Evolutionary conservation across 2,888 invertebrate genomes (phyloP).

Genomic region (Meta bourneti): DNA sequence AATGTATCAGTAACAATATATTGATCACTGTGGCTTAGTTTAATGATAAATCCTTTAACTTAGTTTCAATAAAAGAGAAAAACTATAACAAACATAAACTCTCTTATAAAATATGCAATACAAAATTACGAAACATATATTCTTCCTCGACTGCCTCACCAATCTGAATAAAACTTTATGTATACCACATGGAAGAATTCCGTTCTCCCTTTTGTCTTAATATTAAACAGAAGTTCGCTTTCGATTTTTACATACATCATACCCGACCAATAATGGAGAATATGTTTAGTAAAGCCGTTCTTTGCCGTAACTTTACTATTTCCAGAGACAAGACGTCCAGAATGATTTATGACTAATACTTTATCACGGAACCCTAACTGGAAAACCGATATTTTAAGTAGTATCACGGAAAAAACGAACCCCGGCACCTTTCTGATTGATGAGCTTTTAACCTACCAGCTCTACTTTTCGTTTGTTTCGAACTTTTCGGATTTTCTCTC

Average conservation of each 20-base stretch:
- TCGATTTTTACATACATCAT: conserved; percentile 68
- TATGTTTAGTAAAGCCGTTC: conserved; percentile 55
- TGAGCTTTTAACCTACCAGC: conserved; percentile 72
- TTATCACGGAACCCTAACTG: conserved; percentile 72
- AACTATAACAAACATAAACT: no score
- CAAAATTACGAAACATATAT: not conserved
- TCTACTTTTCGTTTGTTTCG: conserved; percentile 58
- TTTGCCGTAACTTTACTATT: conserved; percentile 54
- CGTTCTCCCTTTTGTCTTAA: conserved; percentile 32
- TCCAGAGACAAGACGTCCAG: conserved; percentile 54
- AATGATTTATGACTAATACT: conserved; percentile 74
- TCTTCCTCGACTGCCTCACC: not conserved
- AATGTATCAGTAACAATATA: no score
- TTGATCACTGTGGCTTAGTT: no score
- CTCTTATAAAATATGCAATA: no score
- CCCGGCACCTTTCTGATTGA: conserved; percentile 60
- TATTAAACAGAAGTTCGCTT: conserved; percentile 59
- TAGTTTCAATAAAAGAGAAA: no score
- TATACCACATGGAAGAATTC: conserved; percentile 8
- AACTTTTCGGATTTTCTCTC: conserved; percentile 62
- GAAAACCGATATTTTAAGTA: conserved; percentile 76
- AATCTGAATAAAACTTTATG: conserved; percentile 26
- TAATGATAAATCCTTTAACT: no score
- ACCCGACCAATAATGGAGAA: conserved; percentile 57
- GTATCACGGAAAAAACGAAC: conserved; percentile 48